Base-by-base conservation (phyloP, 2,888 invertebrate species). In the Serripes groenlandicus region DNA sequence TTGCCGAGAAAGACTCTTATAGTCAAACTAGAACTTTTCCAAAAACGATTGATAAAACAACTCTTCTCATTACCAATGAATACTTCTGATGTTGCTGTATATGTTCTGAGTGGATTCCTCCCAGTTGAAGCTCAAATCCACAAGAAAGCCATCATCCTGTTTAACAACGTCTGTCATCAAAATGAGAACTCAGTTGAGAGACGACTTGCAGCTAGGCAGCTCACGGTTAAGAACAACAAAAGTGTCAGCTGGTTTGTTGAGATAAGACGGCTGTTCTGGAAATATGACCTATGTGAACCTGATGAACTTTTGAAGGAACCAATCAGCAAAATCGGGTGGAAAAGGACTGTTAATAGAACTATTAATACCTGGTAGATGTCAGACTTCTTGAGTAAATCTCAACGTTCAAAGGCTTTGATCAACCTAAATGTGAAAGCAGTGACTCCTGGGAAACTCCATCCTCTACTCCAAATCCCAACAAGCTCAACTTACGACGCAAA, bases 201-300 rank as follows among this genome's bases (percentile, higher is more conserved):
- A 28, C 15, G 37, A 49, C 18, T 77, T 21, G 71, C 58, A 0
- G 35, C 49, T 23, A 37, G 76, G 52, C 71, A 77, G 52, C 4
- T 77, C 1, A n/a, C 62, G 35, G 62, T 62, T 26, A 71, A 70
- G 62, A n/a, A 26, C n/a, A 58, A 35, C 18, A 58, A 42, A 49
- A 77, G 76, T 34, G 23, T 26, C 26, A 77, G 70, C 26, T 77
- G 76, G 76, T 77, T 77, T 49, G 52, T 71, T 15, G 75, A 52
- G 30, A 30, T 75, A 0, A 34, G 52, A 1, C 70, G 34, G 23
- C 18, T 77, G 7, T 71, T 70, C 23, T 56, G 58, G 42, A 77
- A 77, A 58, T 77, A 77, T 32, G 62, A 71, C 9, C 62, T 70
- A 21, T 60, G 42, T 21, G 69, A 69, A 0, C 28, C n/a, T n/a